phyloP scores from a whole-genome alignment of 2,888 invertebrate species.

The Drosophila villosipedis region DNA sequence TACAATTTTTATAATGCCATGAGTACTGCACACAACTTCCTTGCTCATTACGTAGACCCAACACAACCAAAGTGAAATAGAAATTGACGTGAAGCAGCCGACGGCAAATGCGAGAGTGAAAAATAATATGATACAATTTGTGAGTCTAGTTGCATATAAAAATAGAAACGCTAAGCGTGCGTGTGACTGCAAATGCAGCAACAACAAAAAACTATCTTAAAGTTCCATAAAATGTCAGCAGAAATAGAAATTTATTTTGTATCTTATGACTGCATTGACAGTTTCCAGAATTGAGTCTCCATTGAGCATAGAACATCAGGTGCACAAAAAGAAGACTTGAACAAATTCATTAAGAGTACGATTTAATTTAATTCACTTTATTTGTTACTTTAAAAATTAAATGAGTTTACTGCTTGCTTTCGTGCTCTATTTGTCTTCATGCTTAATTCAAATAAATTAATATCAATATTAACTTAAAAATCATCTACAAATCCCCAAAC shows the following conservation, averaged over 20 bases:
- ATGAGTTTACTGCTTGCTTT: slow-evolving; percentile 1
- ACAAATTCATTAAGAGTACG: not conserved
- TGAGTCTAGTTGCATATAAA: slow-evolving; percentile 33
- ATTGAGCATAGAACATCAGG: not conserved
- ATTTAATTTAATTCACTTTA: not conserved
- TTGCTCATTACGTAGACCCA: slow-evolving; percentile 65
- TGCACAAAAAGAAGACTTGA: not conserved
- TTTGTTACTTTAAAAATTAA: not conserved
- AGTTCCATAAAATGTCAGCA: slow-evolving; percentile 16
- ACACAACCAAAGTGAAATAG: slow-evolving; percentile 52
- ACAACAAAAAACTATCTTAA: slow-evolving; percentile 10
- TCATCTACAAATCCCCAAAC: slow-evolving; percentile 14
- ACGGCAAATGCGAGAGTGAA: slow-evolving; percentile 33
- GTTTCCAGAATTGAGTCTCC: not conserved
- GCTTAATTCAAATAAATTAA: slow-evolving; percentile 58
- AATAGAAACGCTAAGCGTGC: slow-evolving; percentile 33
- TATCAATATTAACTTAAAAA: slow-evolving; percentile 58
- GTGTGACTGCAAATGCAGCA: slow-evolving; percentile 26
- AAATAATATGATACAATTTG: slow-evolving; percentile 60
- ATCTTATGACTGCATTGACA: slow-evolving; percentile 7
- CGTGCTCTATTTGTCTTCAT: slow-evolving; percentile 9
- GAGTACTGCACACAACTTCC: slow-evolving; percentile 57
- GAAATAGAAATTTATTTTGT: slow-evolving; percentile 17
- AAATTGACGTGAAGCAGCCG: slow-evolving; percentile 38
- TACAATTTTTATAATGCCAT: slow-evolving; percentile 49